Evolutionary conservation across 2,113 vertebrate genomes (phyloP), one percentile per base, ranked within the genome.

Genomic region (Ophiodon elongatus): DNA sequence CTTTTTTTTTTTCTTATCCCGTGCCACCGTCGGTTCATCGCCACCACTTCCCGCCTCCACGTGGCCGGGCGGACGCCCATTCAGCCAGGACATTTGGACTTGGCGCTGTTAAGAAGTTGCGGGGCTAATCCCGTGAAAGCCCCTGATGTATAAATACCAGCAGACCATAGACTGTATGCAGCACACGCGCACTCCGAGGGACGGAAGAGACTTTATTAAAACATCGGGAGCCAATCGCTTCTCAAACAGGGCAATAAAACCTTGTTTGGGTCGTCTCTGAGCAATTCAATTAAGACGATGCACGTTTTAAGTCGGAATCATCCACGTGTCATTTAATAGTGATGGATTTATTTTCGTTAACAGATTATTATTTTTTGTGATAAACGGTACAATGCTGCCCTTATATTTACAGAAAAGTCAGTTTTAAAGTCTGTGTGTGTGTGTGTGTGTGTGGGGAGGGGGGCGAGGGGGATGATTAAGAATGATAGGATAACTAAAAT

Each of bases 111-210:
- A 86, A 90, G 78, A 90, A 84, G 82, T 89, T 88, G 85, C 78
- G 73, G 80, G 79, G 71, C 83, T 94, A 87, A 94, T 93, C 90
- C 91, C 67, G 79, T 89, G 82, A 93, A 94, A 92, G 90, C 85
- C 85, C 81, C 85, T 86, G 82, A 91, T 92, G 88, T 93, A 90
- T 92, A 91, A 91, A 93, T 91, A 92, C 92, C 85, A 87, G 54
- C 66, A 71, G 57, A 85, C 63, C 84, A 72, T 64, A 54, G 84
- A 69, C 41, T 78, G 66, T 57, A 9, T 41, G 63, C 52, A 41
- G 68, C 85, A n/a, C 65, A n/a, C 50, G 14, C 52, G 9, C 50
- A 27, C 35, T 39, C 23, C 15, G 50, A 33, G 5, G 41, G 39
- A 67, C 39, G 65, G 15, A n/a, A 14, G 43, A 54, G 68, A 64